These are phyloP conservation scores for Pyrgus malvae DNA, from an alignment of 2,888 invertebrate species.

Conservation along the genomic window DNA sequence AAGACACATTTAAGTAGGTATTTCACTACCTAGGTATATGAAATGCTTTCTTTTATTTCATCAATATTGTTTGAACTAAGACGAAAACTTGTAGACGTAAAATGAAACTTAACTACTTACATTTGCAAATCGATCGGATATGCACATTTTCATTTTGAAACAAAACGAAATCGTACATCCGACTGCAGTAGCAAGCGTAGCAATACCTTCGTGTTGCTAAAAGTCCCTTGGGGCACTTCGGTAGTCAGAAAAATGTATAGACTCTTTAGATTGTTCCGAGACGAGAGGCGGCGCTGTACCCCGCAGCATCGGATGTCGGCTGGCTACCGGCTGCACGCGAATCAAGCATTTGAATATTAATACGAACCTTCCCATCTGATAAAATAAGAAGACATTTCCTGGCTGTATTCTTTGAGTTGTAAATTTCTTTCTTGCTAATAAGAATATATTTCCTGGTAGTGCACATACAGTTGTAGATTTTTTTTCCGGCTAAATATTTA, in stretches of 20 bases:
- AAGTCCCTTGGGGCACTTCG: constrained; percentile 16
- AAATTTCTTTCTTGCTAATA: no score
- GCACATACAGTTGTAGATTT: no score
- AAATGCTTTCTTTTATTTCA: no score
- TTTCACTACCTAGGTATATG: no score
- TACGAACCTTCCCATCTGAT: not conserved
- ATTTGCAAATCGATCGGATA: not conserved
- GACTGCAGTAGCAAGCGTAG: not conserved
- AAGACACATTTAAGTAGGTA: no score
- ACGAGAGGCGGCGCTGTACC: constrained; percentile 30
- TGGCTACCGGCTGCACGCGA: constrained; percentile 65
- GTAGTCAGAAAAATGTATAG: constrained; percentile 16
- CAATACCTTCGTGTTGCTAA: constrained; percentile 27
- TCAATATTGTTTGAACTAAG: no score
- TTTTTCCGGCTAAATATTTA: no score
- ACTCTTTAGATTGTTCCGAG: constrained; percentile 15
- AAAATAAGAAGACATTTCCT: not conserved
- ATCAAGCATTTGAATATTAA: constrained; percentile 22
- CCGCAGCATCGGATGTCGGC: constrained; percentile 52
- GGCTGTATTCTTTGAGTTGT: no score
- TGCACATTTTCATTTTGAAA: not conserved
- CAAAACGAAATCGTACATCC: constrained; percentile 6
- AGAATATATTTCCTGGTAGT: no score
- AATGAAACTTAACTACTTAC: not conserved
- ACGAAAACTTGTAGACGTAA: no score